Conservation (phyloP, 2,113 vertebrate genomes). For the Alethe castanea region DNA sequence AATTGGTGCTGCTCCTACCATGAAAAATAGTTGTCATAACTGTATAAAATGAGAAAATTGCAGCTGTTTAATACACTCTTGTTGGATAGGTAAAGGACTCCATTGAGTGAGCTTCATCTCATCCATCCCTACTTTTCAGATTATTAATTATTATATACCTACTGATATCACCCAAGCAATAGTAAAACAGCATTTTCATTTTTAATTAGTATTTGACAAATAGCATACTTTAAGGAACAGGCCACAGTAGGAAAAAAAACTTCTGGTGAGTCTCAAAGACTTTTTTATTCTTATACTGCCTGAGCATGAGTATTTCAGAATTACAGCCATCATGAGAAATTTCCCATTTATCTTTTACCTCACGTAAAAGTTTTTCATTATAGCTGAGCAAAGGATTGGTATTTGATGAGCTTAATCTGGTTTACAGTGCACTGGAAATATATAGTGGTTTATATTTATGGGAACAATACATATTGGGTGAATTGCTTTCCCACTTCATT, state of each 20-base stretch:
- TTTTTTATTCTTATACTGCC: neutral
- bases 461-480: neutral
- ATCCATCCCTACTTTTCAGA: neutral
- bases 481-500: neutral
- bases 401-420: conserved; percentile 5
- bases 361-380: neutral
- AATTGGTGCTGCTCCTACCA: neutral
- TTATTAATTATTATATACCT: neutral
- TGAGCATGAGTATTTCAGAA: neutral
- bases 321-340: neutral
- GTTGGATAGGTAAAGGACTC: neutral
- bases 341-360: neutral
- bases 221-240: neutral
- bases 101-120: neutral
- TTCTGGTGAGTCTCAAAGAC: neutral
- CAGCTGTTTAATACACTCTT: neutral
- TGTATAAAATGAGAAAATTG: neutral
- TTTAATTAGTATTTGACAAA: neutral
- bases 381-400: neutral
- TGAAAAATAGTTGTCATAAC: neutral
- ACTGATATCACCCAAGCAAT: neutral
- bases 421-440: neutral
- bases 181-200: neutral
- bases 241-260: neutral
- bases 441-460: neutral